Base-by-base conservation (phyloP, 1,140 invertebrate genomes). In the Drosophila prosaltans region DNA sequence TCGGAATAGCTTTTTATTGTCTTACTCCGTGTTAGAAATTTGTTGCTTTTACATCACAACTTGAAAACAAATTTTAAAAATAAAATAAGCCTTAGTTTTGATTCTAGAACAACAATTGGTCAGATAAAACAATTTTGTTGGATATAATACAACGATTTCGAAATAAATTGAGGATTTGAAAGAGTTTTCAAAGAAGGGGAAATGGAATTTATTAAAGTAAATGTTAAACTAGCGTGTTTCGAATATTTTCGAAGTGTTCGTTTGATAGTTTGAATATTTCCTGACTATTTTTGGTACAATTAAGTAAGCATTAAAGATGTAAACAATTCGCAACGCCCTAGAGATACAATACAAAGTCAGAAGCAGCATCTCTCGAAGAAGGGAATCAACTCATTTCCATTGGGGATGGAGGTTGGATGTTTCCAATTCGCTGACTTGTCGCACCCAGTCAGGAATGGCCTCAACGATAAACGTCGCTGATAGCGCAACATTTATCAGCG, bases 341-440 rank as follows among this genome's bases (percentile, higher is more conserved):
- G 66, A 72, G 79, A 88, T 80, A 73, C 51, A 63, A 39, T 30
- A 51, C 55, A 64, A 36, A 30, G 21, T 41, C 36, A 39, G 40
- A 40, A 39, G 40, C 28, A 30, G 32, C 59, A 55, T 48, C 57
- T 48, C 57, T 2, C 5, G 40, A 57, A 55, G 40, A 65, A 5
- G 28, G 41, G 8, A 32, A 58, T 68, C 62, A 58, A 62, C 66
- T 69, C 82, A 81, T 79, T 80, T 81, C 70, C 60, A 69, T 65
- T 26, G 21, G 9, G 45, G 45, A n/a, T 6, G 69, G 57, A 24
- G 36, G 63, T 41, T 43, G 64, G 26, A 16, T 60, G 78, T 78
- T 88, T 88, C 84, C 84, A 75, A 89, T 63, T 84, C 84, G 85
- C 72, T 88, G 84, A 80, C 84, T 88, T 88, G 84, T 88, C 84